phyloP scores from a whole-genome alignment of 35 echinoderm and acorn worm species.

The Eucidaris tribuloides region DNA sequence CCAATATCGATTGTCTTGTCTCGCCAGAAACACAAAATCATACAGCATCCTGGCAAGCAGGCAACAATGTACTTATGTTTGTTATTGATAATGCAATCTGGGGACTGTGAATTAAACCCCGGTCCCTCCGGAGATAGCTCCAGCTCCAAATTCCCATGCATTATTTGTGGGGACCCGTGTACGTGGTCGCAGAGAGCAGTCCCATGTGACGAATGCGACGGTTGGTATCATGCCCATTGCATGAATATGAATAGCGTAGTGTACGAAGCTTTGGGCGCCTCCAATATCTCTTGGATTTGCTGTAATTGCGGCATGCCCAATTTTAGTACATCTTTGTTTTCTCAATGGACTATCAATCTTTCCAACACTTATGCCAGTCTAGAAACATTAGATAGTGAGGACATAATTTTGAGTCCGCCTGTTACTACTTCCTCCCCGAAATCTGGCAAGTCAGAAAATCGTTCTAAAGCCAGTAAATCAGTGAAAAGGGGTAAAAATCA shows the following conservation, averaged over 20 bases:
- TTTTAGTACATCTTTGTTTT: conserved; percentile 1
- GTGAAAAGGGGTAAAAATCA: background rate
- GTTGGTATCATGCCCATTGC: conserved; percentile 22
- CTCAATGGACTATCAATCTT: background rate
- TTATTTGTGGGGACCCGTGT: too few relatives aligned
- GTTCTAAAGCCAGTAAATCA: background rate
- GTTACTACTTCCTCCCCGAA: background rate
- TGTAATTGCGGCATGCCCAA: conserved; percentile 48
- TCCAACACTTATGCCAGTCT: conserved; percentile 25
- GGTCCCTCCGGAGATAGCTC: too few relatives aligned
- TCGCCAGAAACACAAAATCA: too few relatives aligned
- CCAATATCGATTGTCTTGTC: too few relatives aligned
- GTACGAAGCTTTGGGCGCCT: conserved; percentile 28
- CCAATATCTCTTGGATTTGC: conserved; percentile 39
- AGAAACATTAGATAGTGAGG: background rate
- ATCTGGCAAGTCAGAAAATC: background rate
- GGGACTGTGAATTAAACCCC: too few relatives aligned
- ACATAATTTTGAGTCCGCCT: background rate
- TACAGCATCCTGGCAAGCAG: too few relatives aligned
- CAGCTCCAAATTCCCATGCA: too few relatives aligned
- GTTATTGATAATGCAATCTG: too few relatives aligned
- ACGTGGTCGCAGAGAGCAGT: conserved; percentile 43
- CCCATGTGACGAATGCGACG: conserved; percentile 38
- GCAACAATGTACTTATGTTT: too few relatives aligned
- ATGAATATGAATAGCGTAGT: conserved; percentile 38